Evolutionary conservation across 2,888 invertebrate species (phyloP), one percentile per base, ranked within the genome.

Genomic region (Allacma fusca): DNA sequence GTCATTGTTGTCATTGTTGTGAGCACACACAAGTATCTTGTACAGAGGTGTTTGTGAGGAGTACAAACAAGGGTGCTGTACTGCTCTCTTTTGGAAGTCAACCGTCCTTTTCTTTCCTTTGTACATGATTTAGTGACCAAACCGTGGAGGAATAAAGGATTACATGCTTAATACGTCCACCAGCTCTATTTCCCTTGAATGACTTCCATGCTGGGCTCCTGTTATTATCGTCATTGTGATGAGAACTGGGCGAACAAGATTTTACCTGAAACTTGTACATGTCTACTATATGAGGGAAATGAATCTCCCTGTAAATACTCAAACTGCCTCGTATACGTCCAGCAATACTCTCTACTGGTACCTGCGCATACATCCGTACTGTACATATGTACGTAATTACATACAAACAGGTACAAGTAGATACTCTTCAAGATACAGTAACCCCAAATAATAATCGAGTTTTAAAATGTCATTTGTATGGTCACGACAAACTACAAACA

Each of bases 31-130:
- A 34, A 67, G 28, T 21, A n/a, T 29, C 28, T 19, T 29, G 34
- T 29, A 16, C 19, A 67, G n/a, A 29, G 28, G 21, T 62, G 24
- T 21, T 62, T 62, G 13, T 24, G 65, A 26, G 4, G 34, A 67
- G 26, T 67, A 29, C 29, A 26, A 67, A 50, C n/a, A 50, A 50
- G 50, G 50, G 50, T 50, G 50, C 50, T 50, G 16, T 16, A 50
- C 50, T 50, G 67, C 26, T 67, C 34, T 67, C 28, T 65, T 65
- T 67, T 67, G 34, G n/a, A 28, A 67, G 34, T 29, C 67, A 67
- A 67, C 67, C 34, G 28, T 67, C 50, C 50, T 50, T 50, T 50
- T 29, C 67, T 67, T 67, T 67, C 67, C 21, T 34, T 67, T 34
- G 19, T 21, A 19, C n/a, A 67, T 19, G 29, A 50, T 50, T 50